Evolutionary conservation across 2,888 invertebrate genomes (phyloP), one percentile per base, ranked within the genome.

Genomic region (Microlaimidae sp.): DNA sequence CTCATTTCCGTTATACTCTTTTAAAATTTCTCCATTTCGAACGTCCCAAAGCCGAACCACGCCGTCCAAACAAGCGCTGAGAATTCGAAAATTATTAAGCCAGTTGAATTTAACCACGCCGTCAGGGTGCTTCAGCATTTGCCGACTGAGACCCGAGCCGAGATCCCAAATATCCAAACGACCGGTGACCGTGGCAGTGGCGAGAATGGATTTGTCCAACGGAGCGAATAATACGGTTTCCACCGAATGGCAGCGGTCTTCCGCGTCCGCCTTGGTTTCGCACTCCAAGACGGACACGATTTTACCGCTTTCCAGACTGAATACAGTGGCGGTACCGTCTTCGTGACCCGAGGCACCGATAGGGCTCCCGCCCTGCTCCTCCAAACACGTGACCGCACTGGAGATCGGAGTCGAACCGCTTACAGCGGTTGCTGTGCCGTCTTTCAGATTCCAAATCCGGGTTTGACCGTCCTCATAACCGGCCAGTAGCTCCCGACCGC

Each of bases 381-480:
- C 82, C 32, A 86, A 72, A 49, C 78, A 78, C 24, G 80, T 78
- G 3, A 75, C 68, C 42, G 68, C 62, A 1, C 80, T 75, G n/a
- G 75, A 75, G 58, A 81, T 80, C 3, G 78, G 75, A 41, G 71
- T 63, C 50, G 75, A 74, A 26, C 78, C 73, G 53, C 77, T 74
- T 21, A 79, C 75, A 59, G 10, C 21, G 21, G 17, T 13, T 19
- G 1, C 25, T 24, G 73, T 64, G 50, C 75, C 75, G 7, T 78
- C 75, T 74, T 85, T 87, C 40, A 92, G 75, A 66, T 90, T 84
- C 81, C 88, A 84, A 51, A 90, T 74, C 69, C 82, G 82, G 0
- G 90, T 73, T 17, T 77, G 74, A 1, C 92, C 90, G 76, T 87
- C 84, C 59, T 78, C 79, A 74, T 92, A 93, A 0, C 85, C 87